Evolutionary conservation across 2,888 invertebrate species (phyloP), one percentile per base, ranked within the genome.

Genomic region (Invenusta paracnida): DNA sequence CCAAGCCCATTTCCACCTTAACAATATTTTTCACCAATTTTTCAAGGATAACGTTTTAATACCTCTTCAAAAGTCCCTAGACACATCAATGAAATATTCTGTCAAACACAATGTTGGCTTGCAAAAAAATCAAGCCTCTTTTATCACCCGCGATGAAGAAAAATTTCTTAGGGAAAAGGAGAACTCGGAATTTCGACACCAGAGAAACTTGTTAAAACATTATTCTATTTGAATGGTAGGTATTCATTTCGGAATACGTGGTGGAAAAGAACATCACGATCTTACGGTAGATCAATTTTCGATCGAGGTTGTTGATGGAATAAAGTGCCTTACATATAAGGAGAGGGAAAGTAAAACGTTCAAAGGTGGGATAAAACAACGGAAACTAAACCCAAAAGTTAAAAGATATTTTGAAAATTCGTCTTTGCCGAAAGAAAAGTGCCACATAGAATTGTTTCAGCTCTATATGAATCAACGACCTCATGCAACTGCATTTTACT

Each of bases 321-420:
- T 27, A 23, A n/a, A 79, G n/a, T 79, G 79, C n/a, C 28, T 79
- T 11, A 25, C n/a, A 2, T 79, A 79, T 27, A 79, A 27, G n/a
- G 79, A 79, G n/a, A 79, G n/a, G n/a, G 79, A 23, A 79, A 79
- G n/a, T n/a, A 79, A 79, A 79, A 79, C 79, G 25, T 11, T 79
- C 11, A 2, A 79, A 79, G 79, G 79, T 5, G 28, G 79, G 2
- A 23, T 79, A 2, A 79, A 2, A n/a, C 79, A 79, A n/a, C 2
- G 79, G 28, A 79, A 79, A 79, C n/a, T 48, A 17, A 48, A 48
- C 48, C 48, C 48, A 17, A 48, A 48, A 17, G 48, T 48, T 11
- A 48, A 48, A 48, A 48, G 17, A 48, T 48, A 48, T 48, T 48
- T 48, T 48, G 17, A 48, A 48, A 48, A 48, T 48, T 11, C 5